phyloP scores from a whole-genome alignment of 2,888 invertebrate species.

The Aromia moschata region DNA sequence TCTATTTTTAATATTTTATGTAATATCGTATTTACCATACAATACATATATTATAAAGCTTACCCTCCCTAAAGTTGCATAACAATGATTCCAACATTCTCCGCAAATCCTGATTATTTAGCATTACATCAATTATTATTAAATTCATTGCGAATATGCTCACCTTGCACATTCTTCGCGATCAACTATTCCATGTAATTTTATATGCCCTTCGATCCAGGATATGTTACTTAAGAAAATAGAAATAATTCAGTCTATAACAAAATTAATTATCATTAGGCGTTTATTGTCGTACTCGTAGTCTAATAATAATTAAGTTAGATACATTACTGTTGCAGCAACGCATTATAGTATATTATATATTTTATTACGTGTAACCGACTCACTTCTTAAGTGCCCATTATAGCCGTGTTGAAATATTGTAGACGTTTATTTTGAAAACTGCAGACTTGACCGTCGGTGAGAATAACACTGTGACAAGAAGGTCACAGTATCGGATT shows the following conservation, averaged over 20 bases:
- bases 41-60: too few relatives aligned
- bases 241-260: conserved; percentile 18
- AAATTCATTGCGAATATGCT: background rate
- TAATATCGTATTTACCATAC: too few relatives aligned
- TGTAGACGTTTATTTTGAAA: background rate
- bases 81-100: background rate
- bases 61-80: too few relatives aligned
- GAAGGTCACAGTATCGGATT: too few relatives aligned
- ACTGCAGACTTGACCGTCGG: background rate
- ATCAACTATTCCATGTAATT: conserved; percentile 4
- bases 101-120: background rate
- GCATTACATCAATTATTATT: background rate
- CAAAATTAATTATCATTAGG: conserved; percentile 19
- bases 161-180: conserved; percentile 14
- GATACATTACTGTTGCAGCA: conserved; percentile 5
- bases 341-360: conserved; percentile 9
- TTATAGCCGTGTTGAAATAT: background rate
- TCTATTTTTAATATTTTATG: too few relatives aligned
- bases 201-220: conserved; percentile 21
- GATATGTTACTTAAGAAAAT: conserved; percentile 13
- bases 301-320: conserved; percentile 17
- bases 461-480: background rate
- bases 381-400: background rate
- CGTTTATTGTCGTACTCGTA: conserved; percentile 11
- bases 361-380: conserved; percentile 5